A percentile compares a stretch with the other conserved stretches of the same genome.
These are phyloP conservation scores for Psammodynastes pulverulentus DNA, from an alignment of 2,113 vertebrate genomes.

Conservation along the genomic window DNA sequence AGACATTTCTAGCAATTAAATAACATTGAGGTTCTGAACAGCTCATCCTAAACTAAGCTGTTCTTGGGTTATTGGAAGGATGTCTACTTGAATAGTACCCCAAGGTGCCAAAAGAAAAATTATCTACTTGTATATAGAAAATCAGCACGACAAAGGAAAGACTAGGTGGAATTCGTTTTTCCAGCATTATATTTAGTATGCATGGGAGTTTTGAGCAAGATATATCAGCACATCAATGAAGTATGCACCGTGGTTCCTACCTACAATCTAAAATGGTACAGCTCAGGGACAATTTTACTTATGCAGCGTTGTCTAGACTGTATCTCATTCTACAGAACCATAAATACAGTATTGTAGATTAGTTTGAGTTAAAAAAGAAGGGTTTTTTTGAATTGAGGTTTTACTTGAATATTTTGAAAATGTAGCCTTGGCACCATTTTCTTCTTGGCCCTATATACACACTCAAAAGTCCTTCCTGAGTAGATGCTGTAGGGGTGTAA, in stretches of 20 bases:
- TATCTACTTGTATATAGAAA: not conserved
- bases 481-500: not conserved
- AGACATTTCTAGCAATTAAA: not conserved
- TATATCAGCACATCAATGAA: not conserved
- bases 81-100: not conserved
- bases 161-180: not conserved
- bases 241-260: not conserved
- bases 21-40: not conserved
- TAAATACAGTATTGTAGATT: not conserved
- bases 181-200: not conserved
- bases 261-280: not conserved
- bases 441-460: not conserved
- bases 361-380: constrained; percentile 22
- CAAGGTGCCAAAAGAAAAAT: not conserved
- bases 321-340: not conserved
- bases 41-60: not conserved
- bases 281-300: not conserved
- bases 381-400: constrained; percentile 10
- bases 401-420: constrained; percentile 2
- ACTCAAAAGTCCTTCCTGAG: not conserved
- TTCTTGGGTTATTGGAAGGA: not conserved
- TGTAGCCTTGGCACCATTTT: constrained; percentile 9
- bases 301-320: not conserved
- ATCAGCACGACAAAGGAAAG: not conserved
- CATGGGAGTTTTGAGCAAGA: not conserved